Conservation (phyloP, 64 coral and sea anemone genomes). For the Pachyseris speciosa region DNA sequence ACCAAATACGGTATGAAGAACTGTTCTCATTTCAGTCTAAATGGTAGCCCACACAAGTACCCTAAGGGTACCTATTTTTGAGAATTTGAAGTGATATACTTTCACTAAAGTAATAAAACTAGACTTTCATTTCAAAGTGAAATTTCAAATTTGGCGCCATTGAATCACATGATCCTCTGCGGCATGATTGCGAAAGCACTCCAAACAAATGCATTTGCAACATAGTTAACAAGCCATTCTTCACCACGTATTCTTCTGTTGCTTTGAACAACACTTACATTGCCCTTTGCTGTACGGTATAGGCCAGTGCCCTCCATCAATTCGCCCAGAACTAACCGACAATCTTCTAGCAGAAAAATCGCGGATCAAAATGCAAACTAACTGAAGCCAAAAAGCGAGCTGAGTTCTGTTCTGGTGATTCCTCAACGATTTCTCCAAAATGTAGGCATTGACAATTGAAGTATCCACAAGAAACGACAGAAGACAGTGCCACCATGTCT, state of each 20-base stretch:
- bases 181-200: not conserved
- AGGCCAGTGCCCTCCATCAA: conserved; percentile 1
- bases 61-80: no score
- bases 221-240: not conserved
- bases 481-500: conserved; percentile 31
- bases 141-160: not conserved
- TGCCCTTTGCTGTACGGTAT: not conserved
- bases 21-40: no score
- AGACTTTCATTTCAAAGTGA: no score
- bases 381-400: not conserved
- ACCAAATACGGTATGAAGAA: no score
- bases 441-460: not conserved
- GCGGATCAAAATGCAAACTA: not conserved
- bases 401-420: not conserved
- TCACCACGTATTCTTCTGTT: not conserved
- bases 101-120: no score
- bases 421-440: not conserved
- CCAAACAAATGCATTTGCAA: not conserved
- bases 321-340: not conserved
- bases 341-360: not conserved
- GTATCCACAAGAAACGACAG: conserved; percentile 18
- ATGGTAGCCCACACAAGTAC: no score
- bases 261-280: not conserved
- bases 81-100: no score
- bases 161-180: not conserved